Conservation (phyloP, 1,140 invertebrate genomes). For the Nymphalis io region DNA sequence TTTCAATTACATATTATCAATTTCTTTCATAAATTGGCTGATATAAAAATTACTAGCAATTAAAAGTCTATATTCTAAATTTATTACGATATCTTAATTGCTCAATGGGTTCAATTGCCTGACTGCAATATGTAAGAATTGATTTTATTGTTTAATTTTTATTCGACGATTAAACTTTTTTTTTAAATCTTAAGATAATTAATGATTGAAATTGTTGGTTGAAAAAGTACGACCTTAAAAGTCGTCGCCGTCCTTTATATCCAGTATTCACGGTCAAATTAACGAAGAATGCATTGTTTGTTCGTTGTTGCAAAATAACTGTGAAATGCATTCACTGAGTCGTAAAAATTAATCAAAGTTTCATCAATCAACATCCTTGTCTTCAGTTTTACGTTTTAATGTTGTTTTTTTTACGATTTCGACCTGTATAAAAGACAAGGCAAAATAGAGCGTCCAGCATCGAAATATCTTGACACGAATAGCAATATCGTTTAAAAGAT, state of each 20-base stretch:
- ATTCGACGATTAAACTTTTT: neutral
- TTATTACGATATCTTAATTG: constrained; percentile 30
- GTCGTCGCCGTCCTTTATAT: constrained; percentile 52
- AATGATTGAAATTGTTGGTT: constrained; percentile 4
- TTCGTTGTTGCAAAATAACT: constrained; percentile 49
- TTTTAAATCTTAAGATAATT: neutral
- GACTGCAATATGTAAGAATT: constrained; percentile 24
- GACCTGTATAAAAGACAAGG: neutral
- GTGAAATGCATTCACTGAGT: constrained; percentile 29
- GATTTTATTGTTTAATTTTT: constrained; percentile 22
- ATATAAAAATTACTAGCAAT: neutral
- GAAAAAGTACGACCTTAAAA: constrained; percentile 37
- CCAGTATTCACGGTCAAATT: constrained; percentile 56
- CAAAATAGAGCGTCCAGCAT: constrained; percentile 27
- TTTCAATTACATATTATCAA: neutral
- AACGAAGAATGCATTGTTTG: constrained; percentile 52
- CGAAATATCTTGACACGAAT: constrained; percentile 41
- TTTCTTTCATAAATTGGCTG: neutral
- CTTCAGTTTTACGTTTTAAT: too few species aligned
- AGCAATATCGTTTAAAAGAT: constrained; percentile 27
- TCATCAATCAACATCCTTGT: constrained; percentile 10
- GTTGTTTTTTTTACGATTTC: neutral
- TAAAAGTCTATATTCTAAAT: constrained; percentile 12
- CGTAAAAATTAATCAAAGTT: constrained; percentile 22
- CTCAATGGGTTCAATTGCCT: constrained; percentile 28